Evolutionary conservation across 1,140 invertebrate species (phyloP).

Genomic region (Aphaenogaster rudis): DNA sequence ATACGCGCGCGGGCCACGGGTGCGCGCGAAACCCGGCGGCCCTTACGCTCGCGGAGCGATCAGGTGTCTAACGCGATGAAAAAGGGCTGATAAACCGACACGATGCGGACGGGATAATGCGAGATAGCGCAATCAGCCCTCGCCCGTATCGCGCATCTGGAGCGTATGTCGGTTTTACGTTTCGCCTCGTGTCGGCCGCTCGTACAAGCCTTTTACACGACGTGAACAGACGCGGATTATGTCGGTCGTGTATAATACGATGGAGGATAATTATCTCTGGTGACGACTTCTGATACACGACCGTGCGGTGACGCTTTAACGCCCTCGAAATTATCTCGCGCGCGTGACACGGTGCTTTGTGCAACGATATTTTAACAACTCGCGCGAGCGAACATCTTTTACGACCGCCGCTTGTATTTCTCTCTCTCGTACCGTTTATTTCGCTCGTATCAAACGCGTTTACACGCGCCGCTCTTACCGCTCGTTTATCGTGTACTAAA

Average conservation of each 20-base stretch:
- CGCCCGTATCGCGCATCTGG: background rate
- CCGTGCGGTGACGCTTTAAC: background rate
- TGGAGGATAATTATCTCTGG: conserved; percentile 36
- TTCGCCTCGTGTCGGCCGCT: background rate
- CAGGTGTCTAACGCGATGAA: conserved; percentile 21
- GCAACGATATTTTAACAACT: conserved; percentile 10
- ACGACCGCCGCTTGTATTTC: background rate
- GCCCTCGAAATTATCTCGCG: conserved; percentile 7
- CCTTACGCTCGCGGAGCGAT: conserved; percentile 31
- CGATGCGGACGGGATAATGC: conserved; percentile 26
- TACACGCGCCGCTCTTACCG: background rate
- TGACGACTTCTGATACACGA: conserved; percentile 5
- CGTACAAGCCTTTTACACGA: background rate
- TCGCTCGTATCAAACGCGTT: conserved; percentile 19
- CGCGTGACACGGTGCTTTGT: background rate
- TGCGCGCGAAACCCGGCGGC: background rate
- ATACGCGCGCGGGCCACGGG: background rate
- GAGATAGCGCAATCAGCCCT: conserved; percentile 7
- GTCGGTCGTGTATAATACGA: conserved; percentile 3
- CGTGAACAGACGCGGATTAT: conserved; percentile 24
- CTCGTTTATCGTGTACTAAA: conserved; percentile 19
- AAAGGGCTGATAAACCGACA: conserved; percentile 40
- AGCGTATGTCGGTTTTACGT: conserved; percentile 25
- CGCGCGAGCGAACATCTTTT: conserved; percentile 15
- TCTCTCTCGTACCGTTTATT: conserved; percentile 16